Percentiles rank a stretch among this genome's conserved stretches.
Evolutionary conservation across 2,113 vertebrate species (phyloP).

Genomic region (Neoarius graeffei): DNA sequence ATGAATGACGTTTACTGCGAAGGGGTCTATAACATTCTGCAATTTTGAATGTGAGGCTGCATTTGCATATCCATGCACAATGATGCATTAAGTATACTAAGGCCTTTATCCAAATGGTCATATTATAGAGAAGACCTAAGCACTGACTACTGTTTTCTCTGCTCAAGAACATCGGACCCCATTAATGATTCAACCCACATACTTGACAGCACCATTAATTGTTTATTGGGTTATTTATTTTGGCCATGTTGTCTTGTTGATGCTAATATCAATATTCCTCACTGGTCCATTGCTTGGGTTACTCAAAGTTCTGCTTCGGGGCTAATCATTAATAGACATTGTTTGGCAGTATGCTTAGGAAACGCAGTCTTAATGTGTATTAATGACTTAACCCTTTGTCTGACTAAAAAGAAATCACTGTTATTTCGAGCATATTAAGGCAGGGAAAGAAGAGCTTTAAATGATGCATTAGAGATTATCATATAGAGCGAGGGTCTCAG

Average conservation of each 20-base stretch:
- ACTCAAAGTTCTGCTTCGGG: background rate
- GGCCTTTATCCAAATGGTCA: background rate
- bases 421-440: background rate
- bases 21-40: too few species aligned
- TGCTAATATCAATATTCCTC: background rate
- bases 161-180: background rate
- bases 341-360: background rate
- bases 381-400: background rate
- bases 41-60: background rate
- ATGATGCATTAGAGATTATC: conserved; percentile 60
- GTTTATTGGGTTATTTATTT: background rate
- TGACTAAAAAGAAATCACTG: background rate
- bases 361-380: background rate
- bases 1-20: too few species aligned
- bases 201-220: background rate
- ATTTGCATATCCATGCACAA: background rate
- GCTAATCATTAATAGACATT: background rate
- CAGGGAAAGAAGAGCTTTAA: conserved; percentile 44
- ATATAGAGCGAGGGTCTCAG: conserved; percentile 53
- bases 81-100: background rate
- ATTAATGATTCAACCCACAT: background rate
- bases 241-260: background rate
- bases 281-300: background rate
- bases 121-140: background rate
- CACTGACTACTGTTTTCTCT: background rate